Evolutionary conservation across 2,113 vertebrate genomes (phyloP).

Genomic region (Jacana jacana): DNA sequence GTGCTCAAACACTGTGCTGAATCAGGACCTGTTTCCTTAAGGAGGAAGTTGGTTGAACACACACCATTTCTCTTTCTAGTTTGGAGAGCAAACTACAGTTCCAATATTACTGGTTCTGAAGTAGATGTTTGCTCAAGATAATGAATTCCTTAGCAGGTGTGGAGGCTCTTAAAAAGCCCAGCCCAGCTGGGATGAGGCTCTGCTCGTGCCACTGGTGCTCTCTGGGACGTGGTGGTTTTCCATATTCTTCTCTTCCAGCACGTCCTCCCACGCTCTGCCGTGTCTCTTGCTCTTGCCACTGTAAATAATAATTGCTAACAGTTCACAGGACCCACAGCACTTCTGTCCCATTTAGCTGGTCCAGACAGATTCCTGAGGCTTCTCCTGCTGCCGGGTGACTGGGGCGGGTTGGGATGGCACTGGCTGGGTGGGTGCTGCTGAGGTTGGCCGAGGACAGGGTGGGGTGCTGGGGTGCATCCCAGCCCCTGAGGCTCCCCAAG

Average conservation of each 20-base stretch:
- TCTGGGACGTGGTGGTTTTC: fast-evolving
- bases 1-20: background rate
- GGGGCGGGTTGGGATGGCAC: background rate
- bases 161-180: background rate
- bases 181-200: background rate
- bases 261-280: background rate
- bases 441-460: background rate
- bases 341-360: background rate
- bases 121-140: background rate
- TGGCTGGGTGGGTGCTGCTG: background rate
- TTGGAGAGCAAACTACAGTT: background rate
- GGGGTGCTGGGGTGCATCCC: background rate
- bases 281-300: background rate
- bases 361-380: background rate
- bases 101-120: background rate
- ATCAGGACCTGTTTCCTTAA: background rate
- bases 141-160: background rate
- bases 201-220: fast-evolving
- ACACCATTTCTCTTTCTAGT: background rate
- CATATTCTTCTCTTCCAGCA: background rate
- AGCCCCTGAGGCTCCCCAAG: background rate
- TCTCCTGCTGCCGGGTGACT: background rate
- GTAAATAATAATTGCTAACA: background rate
- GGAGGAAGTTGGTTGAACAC: background rate
- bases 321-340: fast-evolving